These are phyloP conservation scores for Sarotherodon lohbergeri DNA, from an alignment of 2,113 vertebrate genomes.

Conservation along the genomic window DNA sequence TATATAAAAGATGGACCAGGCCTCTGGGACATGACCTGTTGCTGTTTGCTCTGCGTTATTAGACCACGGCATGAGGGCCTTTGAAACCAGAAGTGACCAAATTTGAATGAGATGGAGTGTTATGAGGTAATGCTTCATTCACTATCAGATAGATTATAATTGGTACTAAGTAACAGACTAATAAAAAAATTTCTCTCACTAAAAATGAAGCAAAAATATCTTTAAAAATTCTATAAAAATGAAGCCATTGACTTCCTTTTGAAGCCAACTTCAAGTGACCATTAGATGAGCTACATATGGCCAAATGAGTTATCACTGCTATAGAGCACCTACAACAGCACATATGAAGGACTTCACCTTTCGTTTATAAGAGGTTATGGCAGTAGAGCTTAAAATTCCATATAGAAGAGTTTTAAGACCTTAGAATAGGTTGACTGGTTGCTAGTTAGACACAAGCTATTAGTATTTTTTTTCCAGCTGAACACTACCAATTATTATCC, in stretches of 20 bases:
- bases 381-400: neutral
- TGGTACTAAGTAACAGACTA: neutral
- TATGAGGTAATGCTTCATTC: neutral
- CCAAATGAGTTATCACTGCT: neutral
- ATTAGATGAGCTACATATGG: neutral
- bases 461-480: neutral
- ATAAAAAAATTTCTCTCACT: neutral
- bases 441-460: neutral
- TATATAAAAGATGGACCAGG: neutral
- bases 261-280: neutral
- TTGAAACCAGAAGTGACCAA: neutral
- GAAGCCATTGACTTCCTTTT: neutral
- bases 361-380: neutral
- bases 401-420: neutral
- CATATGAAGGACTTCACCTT: neutral
- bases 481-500: neutral
- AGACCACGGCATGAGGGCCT: neutral
- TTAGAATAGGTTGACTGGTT: neutral
- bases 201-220: neutral
- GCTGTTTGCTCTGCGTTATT: neutral
- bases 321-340: neutral
- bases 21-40: neutral
- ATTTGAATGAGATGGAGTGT: neutral
- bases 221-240: neutral
- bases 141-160: neutral